These are phyloP conservation scores for Osmoderma eremita DNA, from an alignment of 2,888 invertebrate species.

Conservation along the genomic window DNA sequence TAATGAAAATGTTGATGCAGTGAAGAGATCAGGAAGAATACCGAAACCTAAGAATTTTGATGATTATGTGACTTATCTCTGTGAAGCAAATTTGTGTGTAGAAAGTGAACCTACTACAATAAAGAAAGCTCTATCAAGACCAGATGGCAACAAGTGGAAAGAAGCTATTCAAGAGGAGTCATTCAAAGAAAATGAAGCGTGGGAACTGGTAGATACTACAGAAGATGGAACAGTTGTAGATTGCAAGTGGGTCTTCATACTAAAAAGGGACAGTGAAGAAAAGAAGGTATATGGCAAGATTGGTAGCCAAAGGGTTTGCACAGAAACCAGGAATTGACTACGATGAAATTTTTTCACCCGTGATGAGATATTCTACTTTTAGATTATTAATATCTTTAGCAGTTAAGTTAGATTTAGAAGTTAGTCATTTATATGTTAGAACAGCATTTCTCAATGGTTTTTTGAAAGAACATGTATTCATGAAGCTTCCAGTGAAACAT, in stretches of 20 bases:
- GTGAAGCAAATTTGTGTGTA: constrained; percentile 22
- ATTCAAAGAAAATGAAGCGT: constrained; percentile 52
- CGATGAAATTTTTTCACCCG: constrained; percentile 35
- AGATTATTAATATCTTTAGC: constrained; percentile 31
- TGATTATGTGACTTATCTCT: constrained; percentile 48
- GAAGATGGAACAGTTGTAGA: constrained; percentile 46
- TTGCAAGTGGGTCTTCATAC: constrained; percentile 47
- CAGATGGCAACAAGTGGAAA: constrained; percentile 47
- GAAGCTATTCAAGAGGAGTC: constrained; percentile 51
- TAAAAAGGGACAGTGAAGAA: constrained; percentile 41
- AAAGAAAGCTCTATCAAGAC: constrained; percentile 49
- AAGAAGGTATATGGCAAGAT: constrained; percentile 45
- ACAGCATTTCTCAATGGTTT: constrained; percentile 30
- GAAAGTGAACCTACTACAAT: constrained; percentile 45
- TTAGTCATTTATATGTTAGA: constrained; percentile 38
- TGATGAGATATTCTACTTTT: constrained; percentile 34
- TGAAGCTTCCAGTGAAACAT: constrained; percentile 18
- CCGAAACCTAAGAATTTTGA: constrained; percentile 44
- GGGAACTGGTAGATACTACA: constrained; percentile 49
- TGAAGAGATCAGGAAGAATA: constrained; percentile 45
- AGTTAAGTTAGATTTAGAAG: constrained; percentile 37
- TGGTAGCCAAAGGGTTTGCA: constrained; percentile 47
- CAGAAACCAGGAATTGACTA: constrained; percentile 46
- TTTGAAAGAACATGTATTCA: constrained; percentile 29
- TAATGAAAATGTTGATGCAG: too few species aligned